Evolutionary conservation across 2,888 invertebrate species (phyloP).

Genomic region (Dasysyrphus tricinctus): DNA sequence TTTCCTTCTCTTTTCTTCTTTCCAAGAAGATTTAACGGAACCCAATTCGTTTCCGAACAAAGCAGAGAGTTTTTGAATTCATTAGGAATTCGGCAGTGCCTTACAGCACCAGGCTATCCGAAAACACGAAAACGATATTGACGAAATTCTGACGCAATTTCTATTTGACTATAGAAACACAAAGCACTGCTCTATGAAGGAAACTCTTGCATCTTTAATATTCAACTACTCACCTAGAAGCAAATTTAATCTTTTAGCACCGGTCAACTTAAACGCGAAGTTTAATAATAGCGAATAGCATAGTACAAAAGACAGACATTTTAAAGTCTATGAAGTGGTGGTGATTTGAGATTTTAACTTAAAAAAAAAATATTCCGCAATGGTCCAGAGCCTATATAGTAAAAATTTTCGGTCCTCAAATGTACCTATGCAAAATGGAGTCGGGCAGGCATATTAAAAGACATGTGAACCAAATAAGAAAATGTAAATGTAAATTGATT

Average conservation of each 20-base stretch:
- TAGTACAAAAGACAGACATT: not conserved
- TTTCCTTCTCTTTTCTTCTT: no score
- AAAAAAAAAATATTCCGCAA: constrained; percentile 1
- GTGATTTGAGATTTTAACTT: constrained; percentile 28
- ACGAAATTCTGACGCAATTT: constrained; percentile 10
- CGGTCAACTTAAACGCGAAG: not conserved
- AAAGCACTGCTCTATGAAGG: constrained; percentile 12
- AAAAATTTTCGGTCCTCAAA: not conserved
- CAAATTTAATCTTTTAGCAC: constrained; percentile 23
- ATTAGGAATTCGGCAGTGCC: constrained; percentile 39
- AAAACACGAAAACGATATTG: constrained; percentile 33
- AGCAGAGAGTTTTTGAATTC: constrained; percentile 54
- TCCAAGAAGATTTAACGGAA: no score
- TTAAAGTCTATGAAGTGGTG: constrained; percentile 22
- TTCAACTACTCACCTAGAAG: constrained; percentile 3
- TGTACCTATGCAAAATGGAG: constrained; percentile 47
- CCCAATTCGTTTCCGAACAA: constrained; percentile 72
- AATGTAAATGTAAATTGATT: not conserved
- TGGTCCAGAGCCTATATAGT: constrained; percentile 1
- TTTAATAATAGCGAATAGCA: not conserved
- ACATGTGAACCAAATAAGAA: constrained; percentile 29
- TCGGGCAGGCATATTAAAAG: constrained; percentile 31
- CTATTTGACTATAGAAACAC: constrained; percentile 29
- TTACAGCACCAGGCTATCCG: constrained; percentile 60
- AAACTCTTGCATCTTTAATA: constrained; percentile 11